Percentiles rank a stretch among this genome's conserved stretches.
Evolutionary conservation across 2,888 invertebrate species (phyloP).

Genomic region (Parnassius apollo): DNA sequence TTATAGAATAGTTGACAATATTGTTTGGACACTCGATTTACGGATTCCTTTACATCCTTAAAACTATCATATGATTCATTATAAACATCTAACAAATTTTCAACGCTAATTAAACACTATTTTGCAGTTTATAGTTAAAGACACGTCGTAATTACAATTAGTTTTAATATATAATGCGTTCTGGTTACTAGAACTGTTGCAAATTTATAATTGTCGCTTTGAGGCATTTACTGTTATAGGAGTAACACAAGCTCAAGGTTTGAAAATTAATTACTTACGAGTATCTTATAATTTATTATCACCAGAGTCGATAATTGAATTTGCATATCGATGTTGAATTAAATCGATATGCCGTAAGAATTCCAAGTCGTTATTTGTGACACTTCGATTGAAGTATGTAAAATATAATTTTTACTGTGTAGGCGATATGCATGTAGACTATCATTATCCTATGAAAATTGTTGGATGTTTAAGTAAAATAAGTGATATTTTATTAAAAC

Average conservation of each 20-base stretch:
- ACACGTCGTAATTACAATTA: slow-evolving; percentile 16
- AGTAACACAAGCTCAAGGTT: slow-evolving; percentile 25
- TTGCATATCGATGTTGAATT: slow-evolving; percentile 16
- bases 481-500: too few relatives aligned
- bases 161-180: slow-evolving; percentile 26
- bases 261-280: slow-evolving; percentile 19
- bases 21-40: too few relatives aligned
- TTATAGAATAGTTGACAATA: too few relatives aligned
- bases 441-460: too few relatives aligned
- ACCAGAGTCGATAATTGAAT: slow-evolving; percentile 15
- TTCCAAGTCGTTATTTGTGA: slow-evolving; percentile 10
- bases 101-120: too few relatives aligned
- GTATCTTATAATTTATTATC: slow-evolving; percentile 18
- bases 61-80: too few relatives aligned
- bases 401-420: neutral
- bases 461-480: too few relatives aligned
- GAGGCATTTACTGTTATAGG: slow-evolving; percentile 11
- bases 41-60: too few relatives aligned
- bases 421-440: too few relatives aligned
- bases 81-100: too few relatives aligned
- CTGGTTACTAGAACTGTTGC: slow-evolving; percentile 17
- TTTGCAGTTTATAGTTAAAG: neutral
- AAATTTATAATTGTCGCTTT: slow-evolving; percentile 19
- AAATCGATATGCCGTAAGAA: slow-evolving; percentile 1
- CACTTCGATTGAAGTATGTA: neutral